Evolutionary conservation across 2,797 vertebrate species (phyloP).

Genomic region (Enteromius anoplus): DNA sequence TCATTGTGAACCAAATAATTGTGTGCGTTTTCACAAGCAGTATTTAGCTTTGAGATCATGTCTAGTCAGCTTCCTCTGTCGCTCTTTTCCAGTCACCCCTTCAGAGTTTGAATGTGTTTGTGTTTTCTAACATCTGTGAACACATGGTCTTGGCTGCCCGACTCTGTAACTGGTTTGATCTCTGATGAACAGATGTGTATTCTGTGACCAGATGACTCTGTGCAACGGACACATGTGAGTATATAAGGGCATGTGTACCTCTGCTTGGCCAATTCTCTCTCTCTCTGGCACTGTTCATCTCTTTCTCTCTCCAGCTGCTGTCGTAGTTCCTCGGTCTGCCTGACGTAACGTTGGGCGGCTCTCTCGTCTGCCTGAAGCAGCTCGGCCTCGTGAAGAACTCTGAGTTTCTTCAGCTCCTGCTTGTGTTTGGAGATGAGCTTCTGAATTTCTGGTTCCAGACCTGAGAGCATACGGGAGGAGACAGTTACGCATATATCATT

Average conservation of each 20-base stretch:
- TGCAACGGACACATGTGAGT: neutral
- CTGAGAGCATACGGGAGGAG: constrained; percentile 67
- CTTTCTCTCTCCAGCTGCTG: constrained; percentile 83
- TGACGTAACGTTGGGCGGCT: constrained; percentile 80
- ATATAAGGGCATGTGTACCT: constrained; percentile 67
- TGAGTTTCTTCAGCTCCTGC: constrained; percentile 88
- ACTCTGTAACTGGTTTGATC: neutral
- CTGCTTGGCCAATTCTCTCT: constrained; percentile 84
- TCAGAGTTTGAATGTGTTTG: neutral
- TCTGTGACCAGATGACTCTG: neutral
- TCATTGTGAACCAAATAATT: neutral
- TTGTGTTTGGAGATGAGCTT: constrained; percentile 91
- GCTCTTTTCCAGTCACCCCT: neutral
- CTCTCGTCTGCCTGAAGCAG: constrained; percentile 85
- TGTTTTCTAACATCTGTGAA: constrained; percentile 18
- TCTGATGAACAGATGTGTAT: constrained; percentile 10
- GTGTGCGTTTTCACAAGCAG: neutral
- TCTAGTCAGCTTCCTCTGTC: constrained; percentile 1
- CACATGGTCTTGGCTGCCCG: neutral
- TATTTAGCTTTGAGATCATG: constrained; percentile 19
- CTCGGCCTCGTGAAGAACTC: constrained; percentile 87
- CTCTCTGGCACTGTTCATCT: constrained; percentile 84
- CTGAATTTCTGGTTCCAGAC: constrained; percentile 96
- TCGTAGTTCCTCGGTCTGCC: constrained; percentile 84
- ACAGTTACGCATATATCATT: neutral